Evolutionary conservation across 2,797 vertebrate species (phyloP), one percentile per base, ranked within the genome.

Genomic region (Cossypha niveicapilla): DNA sequence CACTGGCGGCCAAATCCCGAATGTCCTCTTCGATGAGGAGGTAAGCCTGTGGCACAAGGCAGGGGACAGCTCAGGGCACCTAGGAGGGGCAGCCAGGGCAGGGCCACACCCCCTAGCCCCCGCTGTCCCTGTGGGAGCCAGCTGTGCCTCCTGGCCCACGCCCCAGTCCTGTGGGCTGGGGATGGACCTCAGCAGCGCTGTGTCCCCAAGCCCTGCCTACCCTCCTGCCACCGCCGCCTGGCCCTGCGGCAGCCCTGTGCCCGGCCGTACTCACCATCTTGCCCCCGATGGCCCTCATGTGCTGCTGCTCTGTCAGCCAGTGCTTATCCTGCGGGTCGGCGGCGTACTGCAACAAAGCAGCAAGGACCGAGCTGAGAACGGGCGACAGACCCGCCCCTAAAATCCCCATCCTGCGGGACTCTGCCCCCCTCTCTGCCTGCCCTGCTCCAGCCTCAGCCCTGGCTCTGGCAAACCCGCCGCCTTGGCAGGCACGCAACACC

Each of bases 311-410:
- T 18, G 99, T 98, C 96, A 99, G 98, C 99, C 99, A 99, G 97
- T 99, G 99, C 96, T 99, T 99, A 93, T 99, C 99, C 94, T 99
- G 99, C 3, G 99, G 98, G 90, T 99, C 99, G 2, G 99, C 99
- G 5, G 99, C 99, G 3, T 99, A 99, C 99, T 99, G 97, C 84
- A 82, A 97, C 39, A 92, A 88, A 93, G 51, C 92, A 91, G 88
- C 61, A 21, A 84, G 90, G 79, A 48, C 78, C 41, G 23, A 65
- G 93, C 94, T 96, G 83, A 93, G 53, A 62, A 37, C 18, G 10
- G 68, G 89, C 0, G 8, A 35, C 50, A 50, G 34, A 58, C 37
- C 54, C 83, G 15, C 7, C 5, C 16, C 62, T 28, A 39, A 28
- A 53, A 45, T 13, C 70, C 8, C 65, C 75, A 54, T 88, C 51